These are phyloP conservation scores for Daubentonia madagascariensis DNA, from an alignment of 2,113 vertebrate genomes.

Conservation along the genomic window DNA sequence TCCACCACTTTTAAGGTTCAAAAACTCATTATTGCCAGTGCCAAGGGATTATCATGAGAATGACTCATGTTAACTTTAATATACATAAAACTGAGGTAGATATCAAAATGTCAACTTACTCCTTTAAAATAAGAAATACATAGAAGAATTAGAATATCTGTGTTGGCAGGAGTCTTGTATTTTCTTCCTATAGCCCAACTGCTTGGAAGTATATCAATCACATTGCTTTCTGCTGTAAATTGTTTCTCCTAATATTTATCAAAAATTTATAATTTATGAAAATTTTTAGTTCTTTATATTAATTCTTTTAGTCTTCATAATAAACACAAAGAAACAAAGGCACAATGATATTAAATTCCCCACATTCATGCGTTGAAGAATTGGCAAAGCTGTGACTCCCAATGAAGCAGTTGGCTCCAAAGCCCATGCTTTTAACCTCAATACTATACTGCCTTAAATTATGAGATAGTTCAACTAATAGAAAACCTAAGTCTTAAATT, in stretches of 20 bases:
- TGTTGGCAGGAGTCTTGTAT: background rate
- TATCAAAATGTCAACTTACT: background rate
- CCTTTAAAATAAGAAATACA: background rate
- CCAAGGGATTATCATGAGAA: background rate
- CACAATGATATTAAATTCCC: background rate
- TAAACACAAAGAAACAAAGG: background rate
- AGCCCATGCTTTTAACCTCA: background rate
- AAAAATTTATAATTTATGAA: background rate
- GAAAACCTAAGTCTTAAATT: background rate
- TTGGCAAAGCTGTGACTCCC: background rate
- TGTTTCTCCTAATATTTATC: background rate
- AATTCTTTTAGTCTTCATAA: background rate
- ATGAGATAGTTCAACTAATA: background rate
- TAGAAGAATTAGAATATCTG: background rate
- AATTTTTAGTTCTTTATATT: conserved; percentile 17
- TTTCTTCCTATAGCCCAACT: background rate
- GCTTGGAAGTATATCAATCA: background rate
- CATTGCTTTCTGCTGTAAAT: background rate
- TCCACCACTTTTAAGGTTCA: background rate
- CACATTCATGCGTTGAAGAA: background rate
- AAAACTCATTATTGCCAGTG: background rate
- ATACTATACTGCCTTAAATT: background rate
- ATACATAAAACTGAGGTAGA: background rate
- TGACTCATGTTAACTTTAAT: background rate
- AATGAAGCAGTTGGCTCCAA: background rate